phyloP scores from a whole-genome alignment of 53 echinoderm and acorn worm species.

The Pentamera pediparva region DNA sequence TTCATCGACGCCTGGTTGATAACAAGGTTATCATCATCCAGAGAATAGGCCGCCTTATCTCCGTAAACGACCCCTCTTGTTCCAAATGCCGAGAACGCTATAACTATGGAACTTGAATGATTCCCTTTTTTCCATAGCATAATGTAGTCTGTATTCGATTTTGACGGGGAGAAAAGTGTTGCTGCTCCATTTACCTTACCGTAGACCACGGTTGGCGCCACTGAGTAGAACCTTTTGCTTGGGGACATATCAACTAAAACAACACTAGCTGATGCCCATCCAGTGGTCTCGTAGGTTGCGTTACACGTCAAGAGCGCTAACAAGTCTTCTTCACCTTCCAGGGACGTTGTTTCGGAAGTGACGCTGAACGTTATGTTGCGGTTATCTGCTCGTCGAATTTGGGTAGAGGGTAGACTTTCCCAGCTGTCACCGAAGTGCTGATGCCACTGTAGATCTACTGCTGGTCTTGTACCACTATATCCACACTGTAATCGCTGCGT shows the following conservation, averaged over 20 bases:
- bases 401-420: not conserved
- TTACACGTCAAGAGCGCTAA: not conserved
- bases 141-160: not conserved
- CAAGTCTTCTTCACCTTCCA: not conserved
- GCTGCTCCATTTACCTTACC: not conserved
- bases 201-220: not conserved
- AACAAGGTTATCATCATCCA: not conserved
- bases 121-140: slow-evolving; percentile 14
- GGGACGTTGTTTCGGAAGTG: not conserved
- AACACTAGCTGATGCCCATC: not conserved
- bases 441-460: not conserved
- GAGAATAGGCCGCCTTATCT: not conserved
- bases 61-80: not conserved
- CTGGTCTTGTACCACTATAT: not conserved
- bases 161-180: not conserved
- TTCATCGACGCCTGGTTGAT: not conserved
- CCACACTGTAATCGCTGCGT: not conserved
- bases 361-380: not conserved
- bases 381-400: not conserved
- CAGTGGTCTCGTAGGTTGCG: not conserved
- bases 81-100: not conserved
- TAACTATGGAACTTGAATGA: not conserved
- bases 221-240: not conserved
- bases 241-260: slow-evolving; percentile 3
- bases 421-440: not conserved